Base-by-base conservation (phyloP, 1,140 invertebrate genomes). In the Coenobita brevimanus region DNA sequence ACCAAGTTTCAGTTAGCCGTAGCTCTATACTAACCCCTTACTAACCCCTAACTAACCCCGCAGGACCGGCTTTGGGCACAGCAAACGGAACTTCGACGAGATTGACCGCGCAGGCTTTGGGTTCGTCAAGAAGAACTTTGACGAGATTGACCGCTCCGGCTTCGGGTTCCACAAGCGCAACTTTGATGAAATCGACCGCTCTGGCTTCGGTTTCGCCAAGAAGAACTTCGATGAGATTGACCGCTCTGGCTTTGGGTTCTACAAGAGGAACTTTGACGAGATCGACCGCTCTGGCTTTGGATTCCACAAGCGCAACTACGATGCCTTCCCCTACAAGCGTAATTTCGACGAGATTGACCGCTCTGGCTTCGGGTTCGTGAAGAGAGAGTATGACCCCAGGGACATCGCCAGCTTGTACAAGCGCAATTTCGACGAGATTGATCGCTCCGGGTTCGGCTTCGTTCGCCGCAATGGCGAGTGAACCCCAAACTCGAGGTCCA, bases 291-390 rank as follows among this genome's bases (percentile, higher is more conserved):
- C 92, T 3, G 90, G 91, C 60, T 90, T 90, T 50, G 90, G 90
- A 54, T 82, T 84, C 64, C 43, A 90, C 92, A 95, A 94, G 91
- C 92, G 93, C 64, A 94, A 95, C 91, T 94, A 95, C 30, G 93
- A 94, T 89, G 94, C 93, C 84, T 91, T 91, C 88, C 69, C 54
- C 73, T 24, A 90, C 92, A 95, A 94, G 91, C 92, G 93, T 64
- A 95, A 95, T 91, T 95, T 95, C 33, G 93, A 94, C 89, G 94
- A 95, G 90, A 95, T 95, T 88, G 94, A 95, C 91, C 92, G 93
- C n/a, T 93, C 93, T 89, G 94, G 94, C 46, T 95, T 94, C 90
- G 93, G 93, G 75, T 86, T 80, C 75, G 60, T 46, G 50, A 79
- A 89, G 92, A 93, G 94, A 93, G 57, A 24, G 17, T 43, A 46